phyloP scores from a whole-genome alignment of 2,797 vertebrate genomes.

The Meriones psammophilus region DNA sequence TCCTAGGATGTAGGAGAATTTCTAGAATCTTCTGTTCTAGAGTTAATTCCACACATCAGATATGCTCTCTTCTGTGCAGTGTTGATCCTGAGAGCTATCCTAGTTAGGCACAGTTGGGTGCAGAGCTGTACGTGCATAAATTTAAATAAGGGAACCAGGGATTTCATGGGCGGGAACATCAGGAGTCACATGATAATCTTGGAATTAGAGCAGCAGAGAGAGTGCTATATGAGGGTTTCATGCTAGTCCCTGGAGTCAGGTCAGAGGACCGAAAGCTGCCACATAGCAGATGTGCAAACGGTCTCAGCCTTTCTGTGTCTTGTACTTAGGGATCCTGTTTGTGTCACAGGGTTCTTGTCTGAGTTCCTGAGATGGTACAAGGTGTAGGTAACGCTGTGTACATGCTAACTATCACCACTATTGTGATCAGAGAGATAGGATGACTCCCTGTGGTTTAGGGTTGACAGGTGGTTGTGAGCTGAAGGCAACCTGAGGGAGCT shows the following conservation, averaged over 20 bases:
- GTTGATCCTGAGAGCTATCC: not conserved
- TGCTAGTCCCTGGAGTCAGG: not conserved
- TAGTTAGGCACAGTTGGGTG: not conserved
- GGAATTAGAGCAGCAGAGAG: not conserved
- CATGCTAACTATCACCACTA: not conserved
- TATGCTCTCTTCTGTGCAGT: slow-evolving; percentile 23
- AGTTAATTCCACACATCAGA: not conserved
- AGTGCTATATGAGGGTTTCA: not conserved
- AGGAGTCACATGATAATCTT: not conserved
- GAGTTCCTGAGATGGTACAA: not conserved
- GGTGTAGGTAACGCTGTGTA: not conserved
- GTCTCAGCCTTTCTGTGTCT: slow-evolving; percentile 6
- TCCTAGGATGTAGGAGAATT: not conserved
- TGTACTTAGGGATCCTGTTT: not conserved
- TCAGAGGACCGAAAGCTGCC: not conserved
- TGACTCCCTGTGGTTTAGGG: not conserved
- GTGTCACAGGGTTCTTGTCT: not conserved
- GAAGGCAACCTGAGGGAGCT: not conserved
- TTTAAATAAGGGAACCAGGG: not conserved
- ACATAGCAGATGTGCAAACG: not conserved
- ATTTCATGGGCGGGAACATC: not conserved
- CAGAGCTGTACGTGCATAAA: not conserved
- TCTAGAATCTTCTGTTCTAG: slow-evolving; percentile 27
- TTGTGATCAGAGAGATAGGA: not conserved
- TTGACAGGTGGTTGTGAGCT: not conserved